Percentiles rank a stretch among this genome's conserved stretches.
These are phyloP conservation scores for Acanthochromis polyacanthus DNA, from an alignment of 2,113 vertebrate species.

Conservation along the genomic window DNA sequence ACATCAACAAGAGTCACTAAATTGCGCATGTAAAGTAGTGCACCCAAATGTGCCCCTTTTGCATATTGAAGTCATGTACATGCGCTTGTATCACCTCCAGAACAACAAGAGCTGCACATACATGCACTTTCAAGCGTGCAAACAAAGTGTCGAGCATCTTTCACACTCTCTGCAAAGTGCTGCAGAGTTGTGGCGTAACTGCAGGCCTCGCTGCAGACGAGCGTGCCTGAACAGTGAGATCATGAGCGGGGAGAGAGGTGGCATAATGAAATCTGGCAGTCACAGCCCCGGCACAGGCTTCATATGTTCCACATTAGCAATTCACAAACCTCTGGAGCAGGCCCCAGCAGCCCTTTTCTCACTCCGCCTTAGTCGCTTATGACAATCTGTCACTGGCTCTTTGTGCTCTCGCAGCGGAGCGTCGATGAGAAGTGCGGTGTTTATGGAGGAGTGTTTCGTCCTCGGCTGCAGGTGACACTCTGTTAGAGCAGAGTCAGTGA, in stretches of 20 bases:
- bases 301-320: slow-evolving; percentile 89
- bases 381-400: slow-evolving; percentile 78
- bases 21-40: slow-evolving; percentile 1
- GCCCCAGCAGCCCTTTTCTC: slow-evolving; percentile 68
- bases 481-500: slow-evolving; percentile 67
- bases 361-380: slow-evolving; percentile 74
- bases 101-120: neutral
- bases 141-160: slow-evolving; percentile 45
- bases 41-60: neutral
- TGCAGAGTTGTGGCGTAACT: slow-evolving; percentile 51
- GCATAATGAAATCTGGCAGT: slow-evolving; percentile 88
- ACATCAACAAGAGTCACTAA: neutral
- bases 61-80: neutral
- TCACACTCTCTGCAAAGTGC: slow-evolving; percentile 29
- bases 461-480: slow-evolving; percentile 61
- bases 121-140: slow-evolving; percentile 14
- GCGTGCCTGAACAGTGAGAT: slow-evolving; percentile 87
- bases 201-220: slow-evolving; percentile 59
- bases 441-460: slow-evolving; percentile 60
- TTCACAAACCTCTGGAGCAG: slow-evolving; percentile 78
- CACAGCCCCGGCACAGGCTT: slow-evolving; percentile 76
- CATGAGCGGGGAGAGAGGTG: slow-evolving; percentile 84
- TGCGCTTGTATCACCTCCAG: neutral
- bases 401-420: slow-evolving; percentile 72
- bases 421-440: slow-evolving; percentile 59